Percentiles rank a stretch among this genome's conserved stretches.
Evolutionary conservation across 64 coral and sea anemone species (phyloP).

Genomic region (Dendrophyllia cribrosa): DNA sequence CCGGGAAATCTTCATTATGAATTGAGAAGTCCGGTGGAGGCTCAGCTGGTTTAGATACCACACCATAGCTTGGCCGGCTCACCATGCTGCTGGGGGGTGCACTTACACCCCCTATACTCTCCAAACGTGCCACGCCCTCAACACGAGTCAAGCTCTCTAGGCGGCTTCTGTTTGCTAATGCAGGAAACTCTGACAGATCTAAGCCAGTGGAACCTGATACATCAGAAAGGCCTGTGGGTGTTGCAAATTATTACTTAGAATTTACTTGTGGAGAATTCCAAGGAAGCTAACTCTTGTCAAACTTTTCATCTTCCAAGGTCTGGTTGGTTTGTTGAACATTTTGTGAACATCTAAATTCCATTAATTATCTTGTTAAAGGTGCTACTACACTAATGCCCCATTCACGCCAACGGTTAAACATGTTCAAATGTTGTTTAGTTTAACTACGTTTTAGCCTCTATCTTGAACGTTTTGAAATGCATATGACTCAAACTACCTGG

Average conservation of each 20-base stretch:
- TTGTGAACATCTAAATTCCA: no score
- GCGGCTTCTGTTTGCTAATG: constrained; percentile 69
- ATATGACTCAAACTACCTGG: no score
- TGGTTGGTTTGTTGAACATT: no score
- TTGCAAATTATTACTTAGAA: constrained; percentile 14
- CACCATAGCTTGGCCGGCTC: constrained; percentile 75
- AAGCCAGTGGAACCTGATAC: constrained; percentile 57
- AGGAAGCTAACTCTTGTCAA: no score
- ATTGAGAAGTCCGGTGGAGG: constrained; percentile 96
- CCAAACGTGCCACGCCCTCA: constrained; percentile 41
- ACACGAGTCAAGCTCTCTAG: constrained; percentile 38
- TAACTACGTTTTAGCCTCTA: no score
- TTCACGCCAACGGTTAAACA: no score
- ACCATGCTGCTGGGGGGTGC: constrained; percentile 54
- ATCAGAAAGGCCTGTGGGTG: constrained; percentile 6
- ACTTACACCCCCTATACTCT: constrained; percentile 47
- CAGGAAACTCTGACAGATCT: constrained; percentile 83
- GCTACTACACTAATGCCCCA: no score
- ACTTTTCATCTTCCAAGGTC: no score
- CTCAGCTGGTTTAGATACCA: constrained; percentile 97
- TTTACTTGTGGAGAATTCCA: neutral
- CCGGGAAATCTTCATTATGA: constrained; percentile 96
- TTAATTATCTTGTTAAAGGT: no score
- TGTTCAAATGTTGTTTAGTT: no score
- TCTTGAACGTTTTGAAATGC: no score